Percentiles rank a stretch among this genome's conserved stretches.
These are phyloP conservation scores for Saimiri boliviensis DNA, from an alignment of 2,113 vertebrate genomes.

Conservation along the genomic window DNA sequence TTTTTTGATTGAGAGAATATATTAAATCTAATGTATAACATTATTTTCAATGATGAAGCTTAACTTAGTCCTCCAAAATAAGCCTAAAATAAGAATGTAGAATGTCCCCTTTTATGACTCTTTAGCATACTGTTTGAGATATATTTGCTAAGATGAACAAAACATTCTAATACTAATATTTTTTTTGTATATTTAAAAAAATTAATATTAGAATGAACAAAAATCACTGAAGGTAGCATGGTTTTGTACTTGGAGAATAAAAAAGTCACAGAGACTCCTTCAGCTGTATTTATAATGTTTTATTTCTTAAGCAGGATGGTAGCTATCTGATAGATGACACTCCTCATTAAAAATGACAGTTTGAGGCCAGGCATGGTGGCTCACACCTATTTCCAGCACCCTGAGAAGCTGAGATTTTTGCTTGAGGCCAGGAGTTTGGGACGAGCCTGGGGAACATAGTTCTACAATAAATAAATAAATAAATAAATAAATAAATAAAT, in stretches of 20 bases:
- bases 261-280: background rate
- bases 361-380: background rate
- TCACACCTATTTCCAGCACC: too few relatives aligned
- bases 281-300: background rate
- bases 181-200: background rate
- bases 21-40: background rate
- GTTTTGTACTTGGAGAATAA: background rate
- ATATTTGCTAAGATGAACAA: constrained; percentile 1
- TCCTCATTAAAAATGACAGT: background rate
- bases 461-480: too few relatives aligned
- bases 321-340: background rate
- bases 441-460: too few relatives aligned
- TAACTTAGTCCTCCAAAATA: background rate
- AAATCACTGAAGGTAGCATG: background rate
- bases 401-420: too few relatives aligned
- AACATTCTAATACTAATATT: constrained; percentile 7
- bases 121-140: background rate
- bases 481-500: too few relatives aligned
- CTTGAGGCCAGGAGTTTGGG: too few relatives aligned
- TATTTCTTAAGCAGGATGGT: background rate
- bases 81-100: background rate
- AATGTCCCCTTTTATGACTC: background rate
- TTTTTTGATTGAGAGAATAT: constrained; percentile 6
- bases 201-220: background rate
- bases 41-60: constrained; percentile 36